Percentiles rank a stretch among this genome's conserved stretches.
These are phyloP conservation scores for Pentalonia nigronervosa DNA, from an alignment of 1,140 invertebrate species.

Conservation along the genomic window DNA sequence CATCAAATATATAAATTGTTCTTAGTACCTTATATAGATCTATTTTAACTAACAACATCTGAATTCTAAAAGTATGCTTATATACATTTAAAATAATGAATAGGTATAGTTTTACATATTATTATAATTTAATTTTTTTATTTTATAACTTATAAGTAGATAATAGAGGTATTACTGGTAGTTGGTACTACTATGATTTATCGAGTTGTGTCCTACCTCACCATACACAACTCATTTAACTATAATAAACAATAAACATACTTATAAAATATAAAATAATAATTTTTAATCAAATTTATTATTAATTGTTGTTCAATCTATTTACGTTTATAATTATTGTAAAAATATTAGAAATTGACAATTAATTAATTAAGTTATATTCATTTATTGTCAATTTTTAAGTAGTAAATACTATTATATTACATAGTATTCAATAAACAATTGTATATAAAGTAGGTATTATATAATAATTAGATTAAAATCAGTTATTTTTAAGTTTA, in stretches of 20 bases:
- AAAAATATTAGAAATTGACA: not conserved
- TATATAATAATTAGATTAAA: slow-evolving; percentile 27
- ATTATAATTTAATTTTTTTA: not conserved
- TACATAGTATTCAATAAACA: not conserved
- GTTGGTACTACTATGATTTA: not conserved
- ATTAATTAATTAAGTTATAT: slow-evolving; percentile 32
- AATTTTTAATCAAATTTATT: slow-evolving; percentile 26
- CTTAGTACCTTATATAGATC: not conserved
- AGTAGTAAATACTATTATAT: not conserved
- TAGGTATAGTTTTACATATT: not conserved
- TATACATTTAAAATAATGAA: not conserved
- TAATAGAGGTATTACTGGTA: not conserved
- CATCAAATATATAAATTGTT: not conserved
- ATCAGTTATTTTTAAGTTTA: not conserved
- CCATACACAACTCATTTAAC: not conserved
- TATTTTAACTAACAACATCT: not conserved
- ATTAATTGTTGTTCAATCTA: slow-evolving; percentile 23
- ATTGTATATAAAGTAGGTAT: slow-evolving; percentile 13
- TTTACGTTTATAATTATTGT: not conserved
- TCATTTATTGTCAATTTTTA: not conserved
- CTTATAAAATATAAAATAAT: not conserved
- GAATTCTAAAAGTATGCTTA: not conserved
- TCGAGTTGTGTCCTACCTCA: slow-evolving; percentile 11
- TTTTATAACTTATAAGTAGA: not conserved
- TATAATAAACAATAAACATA: not conserved